Conservation (phyloP, 2,888 invertebrate species). For the Camptogramma bilineatum region DNA sequence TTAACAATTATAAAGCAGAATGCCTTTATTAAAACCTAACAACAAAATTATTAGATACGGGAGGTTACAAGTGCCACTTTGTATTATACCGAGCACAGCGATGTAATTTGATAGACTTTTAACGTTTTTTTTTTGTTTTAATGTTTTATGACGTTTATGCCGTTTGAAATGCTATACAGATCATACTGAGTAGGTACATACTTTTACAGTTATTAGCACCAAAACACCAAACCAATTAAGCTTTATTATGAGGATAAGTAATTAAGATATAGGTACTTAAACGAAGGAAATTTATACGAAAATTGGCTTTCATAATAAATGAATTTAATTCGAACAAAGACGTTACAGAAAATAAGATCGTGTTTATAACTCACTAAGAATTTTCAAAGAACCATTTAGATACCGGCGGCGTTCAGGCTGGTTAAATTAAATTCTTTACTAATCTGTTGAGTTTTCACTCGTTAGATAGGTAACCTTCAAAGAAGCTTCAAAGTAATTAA, state of each 20-base stretch:
- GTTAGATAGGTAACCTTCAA: constrained; percentile 39
- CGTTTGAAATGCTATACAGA: neutral
- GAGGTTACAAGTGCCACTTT: constrained; percentile 46
- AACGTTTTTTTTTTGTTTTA: too few relatives aligned
- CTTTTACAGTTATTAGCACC: neutral
- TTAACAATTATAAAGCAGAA: constrained; percentile 69
- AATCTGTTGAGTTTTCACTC: constrained; percentile 54
- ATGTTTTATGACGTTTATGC: too few relatives aligned
- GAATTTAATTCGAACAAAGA: constrained; percentile 29
- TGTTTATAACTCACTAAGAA: constrained; percentile 53
- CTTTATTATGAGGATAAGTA: neutral
- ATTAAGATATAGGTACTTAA: neutral
- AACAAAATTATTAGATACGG: constrained; percentile 53
- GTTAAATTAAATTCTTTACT: constrained; percentile 67
- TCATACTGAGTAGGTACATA: neutral
- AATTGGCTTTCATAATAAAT: neutral
- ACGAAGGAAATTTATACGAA: neutral
- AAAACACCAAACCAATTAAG: neutral
- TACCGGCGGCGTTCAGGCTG: constrained; percentile 50
- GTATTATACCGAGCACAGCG: constrained; percentile 30
- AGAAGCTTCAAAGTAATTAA: constrained; percentile 44
- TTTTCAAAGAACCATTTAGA: constrained; percentile 55
- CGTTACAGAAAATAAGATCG: constrained; percentile 52
- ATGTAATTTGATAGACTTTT: neutral
- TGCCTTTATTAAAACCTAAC: constrained; percentile 66